Conservation (phyloP, 2,113 vertebrate genomes). For the Cygnus atratus region DNA sequence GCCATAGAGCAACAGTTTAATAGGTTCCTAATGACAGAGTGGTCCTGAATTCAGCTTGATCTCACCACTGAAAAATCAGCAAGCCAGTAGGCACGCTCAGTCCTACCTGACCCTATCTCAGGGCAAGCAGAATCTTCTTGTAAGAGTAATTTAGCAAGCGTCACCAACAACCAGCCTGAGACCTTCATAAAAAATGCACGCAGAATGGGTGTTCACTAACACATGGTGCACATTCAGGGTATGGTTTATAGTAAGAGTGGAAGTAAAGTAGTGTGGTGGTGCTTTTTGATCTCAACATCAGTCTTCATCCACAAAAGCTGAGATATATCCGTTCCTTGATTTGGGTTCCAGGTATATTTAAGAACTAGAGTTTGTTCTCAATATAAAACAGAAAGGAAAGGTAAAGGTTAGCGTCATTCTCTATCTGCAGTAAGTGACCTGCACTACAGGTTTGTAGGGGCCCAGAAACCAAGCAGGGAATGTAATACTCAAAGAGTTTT, state of each 20-base stretch:
- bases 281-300: background rate
- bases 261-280: background rate
- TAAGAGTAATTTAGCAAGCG: background rate
- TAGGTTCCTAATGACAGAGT: background rate
- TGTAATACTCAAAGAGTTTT: background rate
- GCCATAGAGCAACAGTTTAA: background rate
- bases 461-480: background rate
- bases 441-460: background rate
- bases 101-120: background rate
- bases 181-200: background rate
- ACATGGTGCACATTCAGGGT: background rate
- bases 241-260: background rate
- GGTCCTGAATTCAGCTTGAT: background rate
- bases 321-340: background rate
- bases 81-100: background rate
- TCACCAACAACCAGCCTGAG: background rate
- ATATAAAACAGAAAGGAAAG: background rate
- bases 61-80: background rate
- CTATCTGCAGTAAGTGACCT: background rate
- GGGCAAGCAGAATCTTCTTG: background rate
- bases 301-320: background rate
- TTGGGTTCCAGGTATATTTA: background rate
- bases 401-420: background rate
- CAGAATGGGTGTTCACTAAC: background rate
- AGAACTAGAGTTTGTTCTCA: background rate